Conservation (phyloP, 2,888 invertebrate genomes). For the Apomyelois bistriatella region DNA sequence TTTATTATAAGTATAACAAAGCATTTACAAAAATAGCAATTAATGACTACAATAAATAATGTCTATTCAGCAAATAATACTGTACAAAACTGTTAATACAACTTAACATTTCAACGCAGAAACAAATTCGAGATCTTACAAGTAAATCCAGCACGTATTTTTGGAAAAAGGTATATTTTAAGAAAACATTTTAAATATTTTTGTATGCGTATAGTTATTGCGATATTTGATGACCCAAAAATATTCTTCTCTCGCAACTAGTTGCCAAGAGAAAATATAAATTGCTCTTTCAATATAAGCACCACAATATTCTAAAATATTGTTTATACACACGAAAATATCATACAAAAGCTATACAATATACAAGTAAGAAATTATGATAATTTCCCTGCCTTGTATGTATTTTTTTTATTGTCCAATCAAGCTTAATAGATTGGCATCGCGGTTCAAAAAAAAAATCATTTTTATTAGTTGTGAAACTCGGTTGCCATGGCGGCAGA, state of each 20-base stretch:
- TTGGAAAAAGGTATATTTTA: too few relatives aligned
- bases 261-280: too few relatives aligned
- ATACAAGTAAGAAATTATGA: background rate
- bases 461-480: too few relatives aligned
- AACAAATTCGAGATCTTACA: constrained; percentile 15
- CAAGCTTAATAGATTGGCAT: too few relatives aligned
- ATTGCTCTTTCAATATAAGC: too few relatives aligned
- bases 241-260: too few relatives aligned
- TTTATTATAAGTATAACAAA: constrained; percentile 66
- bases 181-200: too few relatives aligned
- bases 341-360: constrained; percentile 21
- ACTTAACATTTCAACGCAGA: constrained; percentile 50
- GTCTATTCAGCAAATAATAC: constrained; percentile 78
- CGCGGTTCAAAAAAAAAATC: too few relatives aligned
- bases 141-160: constrained; percentile 2
- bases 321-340: constrained; percentile 16
- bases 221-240: too few relatives aligned
- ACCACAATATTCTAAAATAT: constrained; percentile 17
- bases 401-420: too few relatives aligned
- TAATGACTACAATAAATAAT: constrained; percentile 74
- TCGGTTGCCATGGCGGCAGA: too few relatives aligned
- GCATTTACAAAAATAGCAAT: constrained; percentile 64
- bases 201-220: background rate
- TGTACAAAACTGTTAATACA: constrained; percentile 75
- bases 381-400: background rate